Base-by-base conservation (phyloP, 2,113 vertebrate genomes). In the Coracopsis vasa region DNA sequence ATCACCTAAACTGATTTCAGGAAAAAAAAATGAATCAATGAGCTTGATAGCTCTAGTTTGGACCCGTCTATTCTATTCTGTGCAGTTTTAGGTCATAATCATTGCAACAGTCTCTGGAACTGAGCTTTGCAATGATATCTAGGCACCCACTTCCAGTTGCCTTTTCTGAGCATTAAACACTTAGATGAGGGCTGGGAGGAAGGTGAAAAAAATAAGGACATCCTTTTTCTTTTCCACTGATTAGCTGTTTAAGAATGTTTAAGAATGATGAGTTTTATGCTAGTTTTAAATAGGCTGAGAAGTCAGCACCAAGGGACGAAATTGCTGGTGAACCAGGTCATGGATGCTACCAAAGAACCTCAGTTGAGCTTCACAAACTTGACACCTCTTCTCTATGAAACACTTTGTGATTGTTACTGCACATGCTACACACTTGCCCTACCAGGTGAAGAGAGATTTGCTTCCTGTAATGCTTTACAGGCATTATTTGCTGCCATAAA, bases 401-500 rank as follows among this genome's bases (percentile, higher is more conserved):
- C 15, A 23, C 35, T 70, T 41, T 86, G 54, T 74, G 47, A 31
- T 35, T 91, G 71, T 66, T 91, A 31, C 28, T 80, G 71, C 62
- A 48, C 56, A 31, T 86, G 37, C 80, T 72, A 73, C 62, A 53
- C 19, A 11, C 45, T 86, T 66, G 66, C 45, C 47, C 39, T 82
- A 37, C 42, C 37, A 87, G 77, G 80, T 85, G 85, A 90, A 96
- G 83, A 91, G 91, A 86, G 84, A 73, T 61, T 42, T 51, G 23
- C 37, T 89, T 80, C 85, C 58, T 82, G 35, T 77, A 91, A 70
- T 62, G 60, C 66, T 95, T 96, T 74, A 74, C 70, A 86, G 89
- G 77, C 82, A 77, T 94, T 92, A 87, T 94, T 95, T 95, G 54
- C 50, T 88, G 33, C 58, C 70, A 83, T 96, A 91, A 97, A 96